These are phyloP conservation scores for Drosophila pandora DNA, from an alignment of 1,140 invertebrate species.

Conservation along the genomic window DNA sequence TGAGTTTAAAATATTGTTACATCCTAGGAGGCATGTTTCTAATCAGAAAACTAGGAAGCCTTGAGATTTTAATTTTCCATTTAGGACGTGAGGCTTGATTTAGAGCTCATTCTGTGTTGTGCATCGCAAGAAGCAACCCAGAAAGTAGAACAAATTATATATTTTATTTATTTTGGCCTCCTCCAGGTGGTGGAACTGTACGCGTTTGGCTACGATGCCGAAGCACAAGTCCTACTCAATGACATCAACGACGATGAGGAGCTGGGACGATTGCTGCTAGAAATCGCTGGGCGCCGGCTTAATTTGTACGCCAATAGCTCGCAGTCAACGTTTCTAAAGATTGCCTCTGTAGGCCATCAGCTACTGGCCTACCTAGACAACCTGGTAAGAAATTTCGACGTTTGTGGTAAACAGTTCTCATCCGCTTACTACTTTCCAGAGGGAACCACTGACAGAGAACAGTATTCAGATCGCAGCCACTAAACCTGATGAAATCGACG, in stretches of 20 bases:
- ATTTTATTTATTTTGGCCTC: conserved; percentile 10
- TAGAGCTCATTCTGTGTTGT: background rate
- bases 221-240: conserved; percentile 90
- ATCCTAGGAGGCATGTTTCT: background rate
- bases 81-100: background rate
- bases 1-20: no score
- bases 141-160: background rate
- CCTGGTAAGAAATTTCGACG: conserved; percentile 86
- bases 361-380: conserved; percentile 89
- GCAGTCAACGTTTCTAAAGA: conserved; percentile 86
- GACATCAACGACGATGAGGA: conserved; percentile 87
- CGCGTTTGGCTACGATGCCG: conserved; percentile 89
- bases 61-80: background rate
- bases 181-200: conserved; percentile 89
- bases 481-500: conserved; percentile 67
- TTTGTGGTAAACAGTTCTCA: conserved; percentile 51
- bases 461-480: conserved; percentile 64
- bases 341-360: conserved; percentile 88
- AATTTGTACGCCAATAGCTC: conserved; percentile 86
- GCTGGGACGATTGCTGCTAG: conserved; percentile 88
- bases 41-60: background rate
- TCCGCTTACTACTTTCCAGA: conserved; percentile 30
- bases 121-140: background rate
- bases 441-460: conserved; percentile 42
- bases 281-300: conserved; percentile 89